Evolutionary conservation across 2,888 invertebrate species (phyloP), one percentile per base, ranked within the genome.

Genomic region (Heteropelma amictum): DNA sequence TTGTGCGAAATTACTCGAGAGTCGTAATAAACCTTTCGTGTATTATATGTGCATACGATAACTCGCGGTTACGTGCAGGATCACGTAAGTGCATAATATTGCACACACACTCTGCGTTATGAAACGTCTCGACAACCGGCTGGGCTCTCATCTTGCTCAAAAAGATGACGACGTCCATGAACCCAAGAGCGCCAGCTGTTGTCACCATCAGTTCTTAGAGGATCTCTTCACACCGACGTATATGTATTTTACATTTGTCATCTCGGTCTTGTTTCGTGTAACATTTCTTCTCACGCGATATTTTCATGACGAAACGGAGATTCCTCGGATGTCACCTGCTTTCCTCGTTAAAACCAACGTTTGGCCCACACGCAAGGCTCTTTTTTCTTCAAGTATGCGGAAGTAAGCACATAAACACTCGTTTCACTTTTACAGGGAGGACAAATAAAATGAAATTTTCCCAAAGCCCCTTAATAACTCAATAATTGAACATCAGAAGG

Each of bases 101-200:
- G 23, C 2, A 23, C 12, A 26, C 19, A 33, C 35, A 38, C 42
- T 45, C 19, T 14, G 14, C 42, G 14, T n/a, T 60, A 58, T 45
- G 38, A 54, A 40, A 35, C 26, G 45, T 68, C 58, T 56, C 67
- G 23, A 33, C 30, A 68, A 76, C 76, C 70, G 76, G 76, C 70
- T 76, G 76, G 70, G 67, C 51, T 58, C 72, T 70, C 63, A n/a
- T n/a, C n/a, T 51, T 17, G 64, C 65, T 75, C 69, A 17, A 69
- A 61, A 17, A 54, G 35, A 45, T n/a, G 40, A 40, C 54, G 42
- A 65, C 17, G 40, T 30, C 23, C 8, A 47, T 56, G 61, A 40
- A 28, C 47, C 28, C 21, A 4, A 61, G 54, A 72, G 53, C 5
- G 69, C 63, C 77, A 77, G 77, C 77, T 77, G 77, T 76, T 67